Percentiles rank a stretch among this genome's conserved stretches.
These are phyloP conservation scores for Luperina testacea DNA, from an alignment of 2,888 invertebrate genomes.

Conservation along the genomic window DNA sequence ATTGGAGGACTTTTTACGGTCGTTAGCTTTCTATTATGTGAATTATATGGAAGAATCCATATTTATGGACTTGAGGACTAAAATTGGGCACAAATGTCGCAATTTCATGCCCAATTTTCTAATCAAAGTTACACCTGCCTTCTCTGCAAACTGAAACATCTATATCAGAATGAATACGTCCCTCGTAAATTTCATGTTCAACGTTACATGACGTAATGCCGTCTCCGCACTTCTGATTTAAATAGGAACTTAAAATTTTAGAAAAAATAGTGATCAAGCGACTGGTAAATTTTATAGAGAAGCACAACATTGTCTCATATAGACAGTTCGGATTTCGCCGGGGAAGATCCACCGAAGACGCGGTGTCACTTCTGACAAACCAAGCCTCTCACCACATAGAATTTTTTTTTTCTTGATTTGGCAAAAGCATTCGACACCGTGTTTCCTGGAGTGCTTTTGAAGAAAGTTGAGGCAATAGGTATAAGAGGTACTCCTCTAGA, in stretches of 20 bases:
- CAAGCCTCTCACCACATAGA: too few species aligned
- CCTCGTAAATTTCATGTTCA: slow-evolving; percentile 12
- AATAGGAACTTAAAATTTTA: neutral
- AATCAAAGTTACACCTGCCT: slow-evolving; percentile 12
- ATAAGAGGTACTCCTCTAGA: too few species aligned
- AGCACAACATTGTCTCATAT: too few species aligned
- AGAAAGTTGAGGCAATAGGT: too few species aligned
- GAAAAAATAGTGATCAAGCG: too few species aligned
- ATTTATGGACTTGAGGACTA: slow-evolving; percentile 11
- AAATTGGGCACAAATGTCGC: slow-evolving; percentile 4
- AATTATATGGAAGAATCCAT: slow-evolving; percentile 34
- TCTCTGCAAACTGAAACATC: slow-evolving; percentile 1
- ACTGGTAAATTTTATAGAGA: too few species aligned
- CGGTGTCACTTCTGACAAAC: too few species aligned
- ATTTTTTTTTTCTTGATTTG: too few species aligned
- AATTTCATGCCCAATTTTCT: slow-evolving; percentile 33
- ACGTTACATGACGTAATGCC: slow-evolving; percentile 15
- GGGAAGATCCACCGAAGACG: too few species aligned
- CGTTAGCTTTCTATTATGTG: slow-evolving; percentile 58
- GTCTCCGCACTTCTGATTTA: slow-evolving; percentile 24
- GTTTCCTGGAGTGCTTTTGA: too few species aligned
- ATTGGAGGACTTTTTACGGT: slow-evolving; percentile 43
- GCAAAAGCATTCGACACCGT: too few species aligned
- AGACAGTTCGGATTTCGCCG: too few species aligned
- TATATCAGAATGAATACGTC: neutral